Conservation (phyloP, 1,140 invertebrate genomes). For the Sitodiplosis mosellana region DNA sequence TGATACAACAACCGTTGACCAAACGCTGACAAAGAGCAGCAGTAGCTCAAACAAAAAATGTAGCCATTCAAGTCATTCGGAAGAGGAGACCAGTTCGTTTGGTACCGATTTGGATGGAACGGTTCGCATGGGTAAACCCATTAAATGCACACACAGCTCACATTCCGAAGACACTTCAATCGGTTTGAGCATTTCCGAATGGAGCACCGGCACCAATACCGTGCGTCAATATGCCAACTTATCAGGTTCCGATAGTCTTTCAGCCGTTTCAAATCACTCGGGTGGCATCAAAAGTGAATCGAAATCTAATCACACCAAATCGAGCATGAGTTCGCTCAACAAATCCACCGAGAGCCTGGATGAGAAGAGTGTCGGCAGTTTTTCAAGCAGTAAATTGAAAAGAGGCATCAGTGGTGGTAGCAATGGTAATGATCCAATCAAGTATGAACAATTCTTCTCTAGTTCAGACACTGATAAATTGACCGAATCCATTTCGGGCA, state of each 20-base stretch:
- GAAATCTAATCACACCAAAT: conserved; percentile 36
- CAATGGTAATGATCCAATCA: conserved; percentile 21
- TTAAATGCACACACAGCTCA: conserved; percentile 54
- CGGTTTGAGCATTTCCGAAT: conserved; percentile 62
- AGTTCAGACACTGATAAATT: conserved; percentile 34
- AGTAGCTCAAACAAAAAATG: conserved; percentile 34
- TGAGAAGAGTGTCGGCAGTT: conserved; percentile 19
- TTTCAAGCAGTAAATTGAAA: conserved; percentile 13
- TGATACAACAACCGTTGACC: too few relatives aligned
- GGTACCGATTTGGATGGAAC: conserved; percentile 58
- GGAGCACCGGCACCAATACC: conserved; percentile 65
- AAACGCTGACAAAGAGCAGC: conserved; percentile 12
- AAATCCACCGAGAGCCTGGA: conserved; percentile 24
- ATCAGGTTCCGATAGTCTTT: conserved; percentile 38
- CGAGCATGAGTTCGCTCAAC: conserved; percentile 27
- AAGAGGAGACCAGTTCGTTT: conserved; percentile 44
- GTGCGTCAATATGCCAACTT: conserved; percentile 55
- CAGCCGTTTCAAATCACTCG: conserved; percentile 33
- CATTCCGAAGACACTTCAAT: conserved; percentile 70
- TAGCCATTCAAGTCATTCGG: conserved; percentile 42
- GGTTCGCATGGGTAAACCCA: conserved; percentile 54
- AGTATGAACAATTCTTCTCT: conserved; percentile 33
- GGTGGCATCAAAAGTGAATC: conserved; percentile 32
- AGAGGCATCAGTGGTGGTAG: conserved; percentile 14
- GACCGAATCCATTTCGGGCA: conserved; percentile 28